phyloP scores from a whole-genome alignment of 2,113 vertebrate genomes.

The Phoxinus phoxinus region DNA sequence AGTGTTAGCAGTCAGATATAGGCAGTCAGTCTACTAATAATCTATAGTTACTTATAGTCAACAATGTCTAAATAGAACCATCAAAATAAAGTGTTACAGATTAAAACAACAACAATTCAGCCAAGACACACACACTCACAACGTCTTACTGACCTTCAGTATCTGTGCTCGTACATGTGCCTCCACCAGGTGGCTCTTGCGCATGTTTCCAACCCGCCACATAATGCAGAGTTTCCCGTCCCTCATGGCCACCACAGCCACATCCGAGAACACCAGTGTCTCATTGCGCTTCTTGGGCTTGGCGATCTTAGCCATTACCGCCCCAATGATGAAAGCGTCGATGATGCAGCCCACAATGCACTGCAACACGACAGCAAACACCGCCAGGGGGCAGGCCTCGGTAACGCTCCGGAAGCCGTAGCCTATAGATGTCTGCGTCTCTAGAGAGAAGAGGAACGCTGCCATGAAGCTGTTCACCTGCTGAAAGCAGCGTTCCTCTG shows the following conservation, averaged over 20 bases:
- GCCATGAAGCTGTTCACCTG: slow-evolving; percentile 90
- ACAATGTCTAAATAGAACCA: too few relatives aligned
- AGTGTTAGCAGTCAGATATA: too few relatives aligned
- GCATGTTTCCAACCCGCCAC: slow-evolving; percentile 90
- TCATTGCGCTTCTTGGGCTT: slow-evolving; percentile 94
- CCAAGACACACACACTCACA: neutral
- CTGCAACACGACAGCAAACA: slow-evolving; percentile 89
- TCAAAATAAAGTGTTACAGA: too few relatives aligned
- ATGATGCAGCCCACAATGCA: slow-evolving; percentile 92
- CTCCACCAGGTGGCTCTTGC: slow-evolving; percentile 90
- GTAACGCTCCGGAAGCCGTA: slow-evolving; percentile 91
- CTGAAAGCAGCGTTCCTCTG: slow-evolving; percentile 81
- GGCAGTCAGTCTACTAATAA: too few relatives aligned
- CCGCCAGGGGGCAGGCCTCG: slow-evolving; percentile 89
- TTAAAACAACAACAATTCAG: too few relatives aligned
- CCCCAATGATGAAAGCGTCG: slow-evolving; percentile 92
- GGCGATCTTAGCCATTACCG: slow-evolving; percentile 91
- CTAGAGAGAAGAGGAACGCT: slow-evolving; percentile 90
- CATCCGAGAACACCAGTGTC: slow-evolving; percentile 86
- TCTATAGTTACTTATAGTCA: too few relatives aligned
- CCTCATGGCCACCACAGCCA: slow-evolving; percentile 86
- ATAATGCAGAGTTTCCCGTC: slow-evolving; percentile 89
- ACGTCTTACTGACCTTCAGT: slow-evolving; percentile 41
- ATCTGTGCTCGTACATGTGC: slow-evolving; percentile 87
- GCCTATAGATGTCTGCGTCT: slow-evolving; percentile 93